A percentile compares a stretch with the other conserved stretches of the same genome.
These are phyloP conservation scores for Pogonophryne albipinna DNA, from an alignment of 2,797 vertebrate species.

Conservation along the genomic window DNA sequence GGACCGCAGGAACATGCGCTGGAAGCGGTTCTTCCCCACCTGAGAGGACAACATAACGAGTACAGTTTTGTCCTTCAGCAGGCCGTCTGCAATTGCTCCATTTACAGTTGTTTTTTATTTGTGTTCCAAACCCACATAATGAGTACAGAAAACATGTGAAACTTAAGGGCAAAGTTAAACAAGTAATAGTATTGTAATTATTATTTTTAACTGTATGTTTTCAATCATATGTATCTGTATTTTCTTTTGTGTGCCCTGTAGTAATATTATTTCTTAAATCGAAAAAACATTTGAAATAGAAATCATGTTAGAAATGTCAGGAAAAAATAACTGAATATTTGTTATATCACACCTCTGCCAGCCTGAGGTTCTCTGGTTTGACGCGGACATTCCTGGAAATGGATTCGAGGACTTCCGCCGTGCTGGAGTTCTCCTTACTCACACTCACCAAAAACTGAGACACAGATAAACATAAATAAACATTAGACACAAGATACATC, in stretches of 20 bases:
- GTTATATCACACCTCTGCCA: constrained; percentile 88
- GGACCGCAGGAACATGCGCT: constrained; percentile 90
- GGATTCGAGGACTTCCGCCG: constrained; percentile 93
- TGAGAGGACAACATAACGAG: constrained; percentile 50
- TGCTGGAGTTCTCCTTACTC: constrained; percentile 96
- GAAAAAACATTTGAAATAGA: no score
- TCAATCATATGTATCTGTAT: no score
- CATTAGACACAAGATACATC: not conserved
- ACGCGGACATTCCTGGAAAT: constrained; percentile 91
- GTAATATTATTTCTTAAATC: no score
- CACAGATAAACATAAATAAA: constrained; percentile 19
- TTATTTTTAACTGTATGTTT: no score
- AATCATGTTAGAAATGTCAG: no score
- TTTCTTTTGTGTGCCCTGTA: no score
- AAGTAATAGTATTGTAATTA: no score
- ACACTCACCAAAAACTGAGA: constrained; percentile 95
- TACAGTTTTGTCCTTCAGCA: not conserved
- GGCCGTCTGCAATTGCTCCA: not conserved
- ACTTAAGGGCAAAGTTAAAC: no score
- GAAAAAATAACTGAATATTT: no score
- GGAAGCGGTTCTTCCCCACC: constrained; percentile 94
- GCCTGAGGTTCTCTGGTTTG: constrained; percentile 93
- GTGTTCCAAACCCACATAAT: no score
- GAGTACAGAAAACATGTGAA: not conserved
- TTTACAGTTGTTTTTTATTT: not conserved